phyloP scores from a whole-genome alignment of 2,888 invertebrate species.

The Aethes cnicana region DNA sequence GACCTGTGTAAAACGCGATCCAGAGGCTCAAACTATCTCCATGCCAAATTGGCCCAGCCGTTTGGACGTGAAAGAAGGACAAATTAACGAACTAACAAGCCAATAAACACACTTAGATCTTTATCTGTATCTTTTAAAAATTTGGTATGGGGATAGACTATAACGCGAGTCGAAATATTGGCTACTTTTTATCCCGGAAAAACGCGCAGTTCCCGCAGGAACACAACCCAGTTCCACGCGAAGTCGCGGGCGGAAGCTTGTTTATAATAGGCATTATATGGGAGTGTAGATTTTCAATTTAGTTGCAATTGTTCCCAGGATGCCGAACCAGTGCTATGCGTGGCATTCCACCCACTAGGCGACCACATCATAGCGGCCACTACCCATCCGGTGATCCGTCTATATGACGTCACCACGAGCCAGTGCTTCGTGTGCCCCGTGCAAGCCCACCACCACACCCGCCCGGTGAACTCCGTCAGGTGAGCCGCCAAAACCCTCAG shows the following conservation, averaged over 20 bases:
- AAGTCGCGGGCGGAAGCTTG: neutral
- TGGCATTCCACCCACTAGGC: conserved; percentile 97
- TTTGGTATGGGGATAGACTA: no score
- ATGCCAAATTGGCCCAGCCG: no score
- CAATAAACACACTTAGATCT: no score
- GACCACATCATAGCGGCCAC: conserved; percentile 97
- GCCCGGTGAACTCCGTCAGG: conserved; percentile 88
- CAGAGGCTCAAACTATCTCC: no score
- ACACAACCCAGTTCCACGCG: neutral
- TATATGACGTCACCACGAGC: conserved; percentile 97
- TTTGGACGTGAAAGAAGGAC: no score
- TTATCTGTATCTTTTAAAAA: no score
- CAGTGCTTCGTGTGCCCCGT: conserved; percentile 97
- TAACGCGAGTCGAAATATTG: no score
- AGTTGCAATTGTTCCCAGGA: conserved; percentile 82
- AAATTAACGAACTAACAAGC: no score
- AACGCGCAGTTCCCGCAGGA: neutral
- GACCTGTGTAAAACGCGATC: no score
- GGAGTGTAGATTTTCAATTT: neutral
- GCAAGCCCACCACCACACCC: conserved; percentile 92
- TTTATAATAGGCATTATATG: neutral
- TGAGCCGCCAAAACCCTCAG: conserved; percentile 54
- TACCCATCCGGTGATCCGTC: conserved; percentile 92
- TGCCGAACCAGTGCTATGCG: conserved; percentile 93
- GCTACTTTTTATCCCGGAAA: no score